Evolutionary conservation across 1,140 invertebrate species (phyloP).

Genomic region (Calliphora vicina): DNA sequence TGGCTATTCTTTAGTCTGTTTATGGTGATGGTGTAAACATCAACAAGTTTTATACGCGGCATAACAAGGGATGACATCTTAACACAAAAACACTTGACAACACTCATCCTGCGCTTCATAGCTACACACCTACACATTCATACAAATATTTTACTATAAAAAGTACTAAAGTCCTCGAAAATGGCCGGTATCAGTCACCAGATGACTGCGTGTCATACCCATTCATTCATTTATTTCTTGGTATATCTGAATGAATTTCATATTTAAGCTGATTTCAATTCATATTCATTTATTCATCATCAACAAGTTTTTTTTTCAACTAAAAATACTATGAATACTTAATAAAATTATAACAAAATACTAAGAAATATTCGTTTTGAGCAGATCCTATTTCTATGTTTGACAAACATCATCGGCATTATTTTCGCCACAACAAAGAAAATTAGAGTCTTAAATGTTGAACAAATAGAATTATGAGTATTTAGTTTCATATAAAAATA

Average conservation of each 20-base stretch:
- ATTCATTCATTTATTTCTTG: background rate
- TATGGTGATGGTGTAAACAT: too few species aligned
- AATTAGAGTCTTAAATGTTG: too few species aligned
- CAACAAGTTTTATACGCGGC: background rate
- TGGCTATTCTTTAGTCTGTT: too few species aligned
- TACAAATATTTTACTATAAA: background rate
- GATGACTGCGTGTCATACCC: background rate
- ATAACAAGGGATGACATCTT: constrained; percentile 9
- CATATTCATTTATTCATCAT: constrained; percentile 8
- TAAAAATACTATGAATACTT: background rate
- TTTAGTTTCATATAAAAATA: too few species aligned
- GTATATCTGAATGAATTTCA: background rate
- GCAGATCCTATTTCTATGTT: background rate
- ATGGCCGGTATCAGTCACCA: background rate
- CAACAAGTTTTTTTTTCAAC: background rate
- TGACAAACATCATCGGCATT: background rate
- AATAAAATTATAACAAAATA: background rate
- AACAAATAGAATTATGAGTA: too few species aligned
- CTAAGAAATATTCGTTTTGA: background rate
- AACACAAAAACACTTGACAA: background rate
- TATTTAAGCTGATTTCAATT: constrained; percentile 10
- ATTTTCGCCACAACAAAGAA: background rate
- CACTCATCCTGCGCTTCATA: too few species aligned
- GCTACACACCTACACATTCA: too few species aligned
- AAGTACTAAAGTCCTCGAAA: background rate